phyloP scores from a whole-genome alignment of 1,140 invertebrate genomes.

The Holotrichia oblita region DNA sequence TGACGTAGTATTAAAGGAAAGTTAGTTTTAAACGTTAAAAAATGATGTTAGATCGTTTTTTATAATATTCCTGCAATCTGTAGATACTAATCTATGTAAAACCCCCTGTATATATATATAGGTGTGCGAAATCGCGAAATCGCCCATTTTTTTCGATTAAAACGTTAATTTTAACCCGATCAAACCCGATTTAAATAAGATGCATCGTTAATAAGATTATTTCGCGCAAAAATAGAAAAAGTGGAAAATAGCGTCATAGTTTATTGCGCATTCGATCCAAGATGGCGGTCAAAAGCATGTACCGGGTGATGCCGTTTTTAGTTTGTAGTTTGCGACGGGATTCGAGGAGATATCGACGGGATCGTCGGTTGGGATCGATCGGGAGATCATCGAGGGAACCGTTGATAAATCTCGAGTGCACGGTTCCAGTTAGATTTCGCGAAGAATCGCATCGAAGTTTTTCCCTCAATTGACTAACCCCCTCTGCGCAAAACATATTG shows the following conservation, averaged over 20 bases:
- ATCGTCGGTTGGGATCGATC: not conserved
- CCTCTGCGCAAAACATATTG: not conserved
- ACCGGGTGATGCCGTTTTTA: not conserved
- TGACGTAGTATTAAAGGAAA: too few relatives aligned
- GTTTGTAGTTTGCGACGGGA: not conserved
- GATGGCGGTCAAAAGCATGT: not conserved
- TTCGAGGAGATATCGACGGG: not conserved
- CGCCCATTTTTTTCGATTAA: too few relatives aligned
- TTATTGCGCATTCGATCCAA: not conserved
- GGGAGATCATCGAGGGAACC: not conserved
- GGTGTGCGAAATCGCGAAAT: too few relatives aligned
- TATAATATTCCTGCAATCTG: too few relatives aligned
- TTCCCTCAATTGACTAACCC: not conserved
- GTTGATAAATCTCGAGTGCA: not conserved
- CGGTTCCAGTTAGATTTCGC: constrained; percentile 15
- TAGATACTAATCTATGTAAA: too few relatives aligned
- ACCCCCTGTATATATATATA: too few relatives aligned
- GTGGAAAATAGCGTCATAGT: not conserved
- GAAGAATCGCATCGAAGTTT: not conserved
- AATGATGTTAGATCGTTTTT: too few relatives aligned
- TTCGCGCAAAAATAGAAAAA: too few relatives aligned
- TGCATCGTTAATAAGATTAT: too few relatives aligned
- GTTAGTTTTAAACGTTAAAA: too few relatives aligned
- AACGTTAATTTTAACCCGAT: too few relatives aligned
- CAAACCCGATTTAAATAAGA: too few relatives aligned